Evolutionary conservation across 2,888 invertebrate genomes (phyloP), one percentile per base, ranked within the genome.

Genomic region (Vesta saturnalis): DNA sequence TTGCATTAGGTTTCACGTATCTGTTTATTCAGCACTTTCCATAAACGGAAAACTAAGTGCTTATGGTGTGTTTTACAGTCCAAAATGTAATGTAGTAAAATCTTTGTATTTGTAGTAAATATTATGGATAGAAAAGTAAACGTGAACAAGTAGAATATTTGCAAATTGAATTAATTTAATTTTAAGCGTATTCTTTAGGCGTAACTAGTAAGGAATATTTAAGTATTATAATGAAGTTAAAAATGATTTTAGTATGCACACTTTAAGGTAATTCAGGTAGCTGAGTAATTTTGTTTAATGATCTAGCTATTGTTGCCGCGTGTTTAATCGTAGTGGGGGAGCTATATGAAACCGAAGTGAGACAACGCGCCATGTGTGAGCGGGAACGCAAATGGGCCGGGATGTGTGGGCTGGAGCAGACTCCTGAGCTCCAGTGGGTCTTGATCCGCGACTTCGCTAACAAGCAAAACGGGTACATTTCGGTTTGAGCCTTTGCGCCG

Each of bases 401-500:
- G 79, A 79, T 77, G 78, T 78, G 80, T 81, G 81, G 81, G 82
- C 81, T 80, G 81, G 82, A 87, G 86, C 88, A 81, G 88, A 87
- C 88, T 88, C 88, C 86, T 86, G 84, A 84, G 84, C 85, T 84
- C 85, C 86, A 85, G 86, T 85, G 85, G 81, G 81, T 81, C 78
- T 77, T 85, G 85, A 85, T 86, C 86, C 85, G 85, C 86, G 85
- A 85, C 84, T 85, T 86, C 87, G 89, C 89, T 88, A 88, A 87
- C 87, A 85, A 88, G 89, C 88, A 88, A 87, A 88, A 87, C 87
- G 87, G 87, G 88, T 87, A 88, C 87, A 83, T 81, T 83, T 81
- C 81, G 82, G 82, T 79, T 76, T 78, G 76, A 80, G 78, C 83
- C 78, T 77, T 78, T 85, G 83, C 81, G 81, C 80, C 77, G 82